These are phyloP conservation scores for Apteryx mantelli DNA, from an alignment of 2,113 vertebrate species.

Conservation along the genomic window DNA sequence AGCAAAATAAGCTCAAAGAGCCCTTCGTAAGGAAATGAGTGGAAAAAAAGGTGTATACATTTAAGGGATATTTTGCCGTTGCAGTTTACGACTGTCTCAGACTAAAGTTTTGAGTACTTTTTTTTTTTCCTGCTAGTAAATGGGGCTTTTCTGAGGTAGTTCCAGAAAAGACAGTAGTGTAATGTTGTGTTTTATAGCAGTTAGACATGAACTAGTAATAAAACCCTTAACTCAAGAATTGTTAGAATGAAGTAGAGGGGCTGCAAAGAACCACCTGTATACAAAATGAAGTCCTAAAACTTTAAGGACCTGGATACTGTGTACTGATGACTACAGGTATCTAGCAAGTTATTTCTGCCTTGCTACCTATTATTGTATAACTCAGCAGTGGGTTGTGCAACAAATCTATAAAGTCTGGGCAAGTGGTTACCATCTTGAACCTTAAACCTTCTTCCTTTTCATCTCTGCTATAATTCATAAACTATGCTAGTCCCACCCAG, in stretches of 20 bases:
- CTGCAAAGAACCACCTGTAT: background rate
- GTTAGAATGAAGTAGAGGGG: background rate
- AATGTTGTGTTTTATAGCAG: background rate
- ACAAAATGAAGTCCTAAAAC: background rate
- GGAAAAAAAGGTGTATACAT: fast-evolving
- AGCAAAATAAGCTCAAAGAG: background rate
- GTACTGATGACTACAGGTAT: background rate
- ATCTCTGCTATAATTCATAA: slow-evolving; percentile 34
- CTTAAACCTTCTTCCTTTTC: slow-evolving; percentile 55
- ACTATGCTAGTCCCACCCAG: background rate
- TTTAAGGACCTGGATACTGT: background rate
- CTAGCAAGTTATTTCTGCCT: background rate
- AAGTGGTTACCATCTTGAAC: slow-evolving; percentile 31
- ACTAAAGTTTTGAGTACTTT: background rate
- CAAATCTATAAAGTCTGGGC: background rate
- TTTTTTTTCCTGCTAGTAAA: background rate
- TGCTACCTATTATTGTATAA: background rate
- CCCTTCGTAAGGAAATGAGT: background rate
- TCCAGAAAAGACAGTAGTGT: background rate
- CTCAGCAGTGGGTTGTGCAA: background rate
- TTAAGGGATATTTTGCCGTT: background rate
- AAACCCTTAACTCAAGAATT: background rate
- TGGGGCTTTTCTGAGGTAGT: background rate
- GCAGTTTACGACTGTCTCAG: background rate
- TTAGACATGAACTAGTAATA: background rate